phyloP scores from a whole-genome alignment of 2,888 invertebrate species.

The Tetropium fuscum region DNA sequence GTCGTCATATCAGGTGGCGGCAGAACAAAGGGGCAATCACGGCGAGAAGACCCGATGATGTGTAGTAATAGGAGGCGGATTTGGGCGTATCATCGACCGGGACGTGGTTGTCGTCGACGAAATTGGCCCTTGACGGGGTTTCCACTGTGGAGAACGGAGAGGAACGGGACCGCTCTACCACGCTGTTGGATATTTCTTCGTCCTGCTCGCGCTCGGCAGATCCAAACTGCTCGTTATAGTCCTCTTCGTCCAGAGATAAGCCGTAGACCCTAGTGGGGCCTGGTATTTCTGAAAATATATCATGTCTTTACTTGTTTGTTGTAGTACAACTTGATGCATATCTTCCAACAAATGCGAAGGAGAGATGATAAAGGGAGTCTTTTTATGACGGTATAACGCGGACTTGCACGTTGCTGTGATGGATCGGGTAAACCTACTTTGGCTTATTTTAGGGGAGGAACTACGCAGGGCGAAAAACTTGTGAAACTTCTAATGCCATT shows the following conservation, averaged over 20 bases:
- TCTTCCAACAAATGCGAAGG: conserved; percentile 35
- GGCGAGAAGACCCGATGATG: conserved; percentile 35
- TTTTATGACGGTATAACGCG: conserved; percentile 28
- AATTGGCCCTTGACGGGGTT: conserved; percentile 40
- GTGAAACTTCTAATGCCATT: no score
- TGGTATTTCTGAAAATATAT: conserved; percentile 75
- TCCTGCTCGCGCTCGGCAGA: conserved; percentile 80
- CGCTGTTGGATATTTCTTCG: conserved; percentile 66
- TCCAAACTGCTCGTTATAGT: conserved; percentile 76
- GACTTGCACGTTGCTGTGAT: conserved; percentile 14
- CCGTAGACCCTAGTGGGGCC: conserved; percentile 74
- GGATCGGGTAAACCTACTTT: conserved; percentile 22
- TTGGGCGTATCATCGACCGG: conserved; percentile 51
- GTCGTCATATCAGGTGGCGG: conserved; percentile 52
- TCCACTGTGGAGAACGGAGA: conserved; percentile 36
- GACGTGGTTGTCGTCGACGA: conserved; percentile 53
- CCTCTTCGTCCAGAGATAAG: conserved; percentile 67
- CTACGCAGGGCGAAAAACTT: neutral
- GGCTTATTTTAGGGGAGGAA: neutral
- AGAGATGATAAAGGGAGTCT: conserved; percentile 30
- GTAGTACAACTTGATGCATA: conserved; percentile 35
- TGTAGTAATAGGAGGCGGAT: conserved; percentile 33
- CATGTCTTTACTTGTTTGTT: conserved; percentile 21
- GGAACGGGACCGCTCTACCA: conserved; percentile 50
- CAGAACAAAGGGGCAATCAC: conserved; percentile 39